A percentile compares a stretch with the other conserved stretches of the same genome.
phyloP scores from a whole-genome alignment of 2,797 vertebrate genomes.

The Heterohyrax brucei region DNA sequence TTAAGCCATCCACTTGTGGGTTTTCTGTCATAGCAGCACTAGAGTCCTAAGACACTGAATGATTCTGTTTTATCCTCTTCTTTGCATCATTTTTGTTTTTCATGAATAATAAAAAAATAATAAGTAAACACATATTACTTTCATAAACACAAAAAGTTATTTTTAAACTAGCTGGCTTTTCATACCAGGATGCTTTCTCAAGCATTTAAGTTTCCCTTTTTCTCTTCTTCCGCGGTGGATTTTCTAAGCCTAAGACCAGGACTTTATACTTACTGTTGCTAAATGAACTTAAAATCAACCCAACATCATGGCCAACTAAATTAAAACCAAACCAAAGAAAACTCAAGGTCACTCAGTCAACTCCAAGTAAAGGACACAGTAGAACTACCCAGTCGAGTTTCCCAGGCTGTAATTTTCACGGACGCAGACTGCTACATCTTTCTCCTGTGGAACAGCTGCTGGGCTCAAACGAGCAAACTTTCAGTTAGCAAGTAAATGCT shows the following conservation, averaged over 20 bases:
- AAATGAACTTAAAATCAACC: constrained; percentile 62
- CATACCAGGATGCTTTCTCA: not conserved
- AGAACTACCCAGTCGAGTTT: too few species aligned
- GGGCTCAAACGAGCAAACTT: too few species aligned
- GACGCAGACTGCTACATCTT: too few species aligned
- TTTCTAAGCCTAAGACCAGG: constrained; percentile 43
- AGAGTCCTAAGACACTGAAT: too few species aligned
- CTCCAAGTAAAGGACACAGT: too few species aligned
- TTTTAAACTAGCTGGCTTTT: constrained; percentile 35
- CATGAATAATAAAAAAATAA: not conserved
- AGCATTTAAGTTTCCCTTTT: not conserved
- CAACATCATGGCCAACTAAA: not conserved
- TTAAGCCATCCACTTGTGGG: too few species aligned
- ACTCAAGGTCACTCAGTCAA: too few species aligned
- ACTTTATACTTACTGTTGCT: constrained; percentile 9
- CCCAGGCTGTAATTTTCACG: too few species aligned
- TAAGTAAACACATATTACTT: not conserved
- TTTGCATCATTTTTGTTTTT: constrained; percentile 43
- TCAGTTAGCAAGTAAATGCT: too few species aligned
- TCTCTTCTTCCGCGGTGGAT: constrained; percentile 25
- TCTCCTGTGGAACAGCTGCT: too few species aligned
- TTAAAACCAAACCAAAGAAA: not conserved
- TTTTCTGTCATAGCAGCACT: too few species aligned
- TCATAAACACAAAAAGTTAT: constrained; percentile 44
- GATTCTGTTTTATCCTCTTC: not conserved